phyloP scores from a whole-genome alignment of 1,140 invertebrate genomes.

The Zaprionus lachaisei region DNA sequence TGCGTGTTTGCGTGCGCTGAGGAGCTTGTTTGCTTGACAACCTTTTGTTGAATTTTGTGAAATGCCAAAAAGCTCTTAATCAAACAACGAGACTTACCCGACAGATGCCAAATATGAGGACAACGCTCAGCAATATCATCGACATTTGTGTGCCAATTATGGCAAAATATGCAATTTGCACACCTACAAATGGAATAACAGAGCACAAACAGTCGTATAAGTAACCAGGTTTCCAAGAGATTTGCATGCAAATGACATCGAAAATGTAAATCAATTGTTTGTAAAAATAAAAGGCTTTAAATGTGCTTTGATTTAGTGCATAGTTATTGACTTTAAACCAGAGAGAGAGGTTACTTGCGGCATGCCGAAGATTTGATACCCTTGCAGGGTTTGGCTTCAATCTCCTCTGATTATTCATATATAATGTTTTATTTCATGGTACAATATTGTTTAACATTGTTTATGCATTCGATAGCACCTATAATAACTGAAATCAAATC shows the following conservation, averaged over 20 bases:
- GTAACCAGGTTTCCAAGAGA: neutral
- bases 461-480: too few relatives aligned
- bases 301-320: neutral
- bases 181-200: conserved; percentile 86
- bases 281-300: neutral
- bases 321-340: too few relatives aligned
- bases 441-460: too few relatives aligned
- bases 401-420: too few relatives aligned
- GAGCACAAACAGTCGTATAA: conserved; percentile 16
- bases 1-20: neutral
- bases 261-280: neutral
- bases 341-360: too few relatives aligned
- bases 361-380: too few relatives aligned
- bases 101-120: conserved; percentile 89
- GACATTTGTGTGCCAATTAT: conserved; percentile 90
- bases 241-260: neutral
- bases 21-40: conserved; percentile 12
- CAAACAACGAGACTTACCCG: conserved; percentile 86
- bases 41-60: conserved; percentile 38
- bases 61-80: conserved; percentile 49
- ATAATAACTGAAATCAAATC: too few relatives aligned
- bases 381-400: too few relatives aligned
- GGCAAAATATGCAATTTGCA: conserved; percentile 90
- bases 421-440: too few relatives aligned
- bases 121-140: conserved; percentile 88